Conservation (phyloP, 2,113 vertebrate genomes). For the Empidonax traillii region DNA sequence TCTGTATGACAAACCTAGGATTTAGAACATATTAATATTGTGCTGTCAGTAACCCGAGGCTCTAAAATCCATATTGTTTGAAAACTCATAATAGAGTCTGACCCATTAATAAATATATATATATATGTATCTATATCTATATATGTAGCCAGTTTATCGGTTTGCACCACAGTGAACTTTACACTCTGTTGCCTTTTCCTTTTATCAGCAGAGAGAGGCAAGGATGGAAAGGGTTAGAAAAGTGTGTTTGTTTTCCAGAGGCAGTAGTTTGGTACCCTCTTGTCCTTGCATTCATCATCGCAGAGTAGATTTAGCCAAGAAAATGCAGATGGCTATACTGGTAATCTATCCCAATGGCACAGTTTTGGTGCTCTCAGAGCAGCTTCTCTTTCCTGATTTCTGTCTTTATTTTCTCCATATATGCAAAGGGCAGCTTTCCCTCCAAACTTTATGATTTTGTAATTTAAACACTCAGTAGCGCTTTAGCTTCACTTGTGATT, state of each 20-base stretch:
- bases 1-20: background rate
- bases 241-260: background rate
- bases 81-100: background rate
- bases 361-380: background rate
- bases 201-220: background rate
- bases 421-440: background rate
- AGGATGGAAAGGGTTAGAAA: background rate
- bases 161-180: background rate
- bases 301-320: background rate
- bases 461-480: accelerated
- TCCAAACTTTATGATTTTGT: background rate
- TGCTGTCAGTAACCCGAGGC: background rate
- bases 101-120: background rate
- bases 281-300: background rate
- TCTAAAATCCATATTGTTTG: background rate
- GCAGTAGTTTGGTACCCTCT: background rate
- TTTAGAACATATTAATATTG: background rate
- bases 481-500: background rate
- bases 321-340: background rate
- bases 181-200: background rate
- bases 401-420: background rate
- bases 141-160: background rate
- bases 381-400: background rate
- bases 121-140: background rate
- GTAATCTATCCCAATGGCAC: background rate